Evolutionary conservation across 2,888 invertebrate species (phyloP), one percentile per base, ranked within the genome.

Genomic region (Netelia melanura): DNA sequence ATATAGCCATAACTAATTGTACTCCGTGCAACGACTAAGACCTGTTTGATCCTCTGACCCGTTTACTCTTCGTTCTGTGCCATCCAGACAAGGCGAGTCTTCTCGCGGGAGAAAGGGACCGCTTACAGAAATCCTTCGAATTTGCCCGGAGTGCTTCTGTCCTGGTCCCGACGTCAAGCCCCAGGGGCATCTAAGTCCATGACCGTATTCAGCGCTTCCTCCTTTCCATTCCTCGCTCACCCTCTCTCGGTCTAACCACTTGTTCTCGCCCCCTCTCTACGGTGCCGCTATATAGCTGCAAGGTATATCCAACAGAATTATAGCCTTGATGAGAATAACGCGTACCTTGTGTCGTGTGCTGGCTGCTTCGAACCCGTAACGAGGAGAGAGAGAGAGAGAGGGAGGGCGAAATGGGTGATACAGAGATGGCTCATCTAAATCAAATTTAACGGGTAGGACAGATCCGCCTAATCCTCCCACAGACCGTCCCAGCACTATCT

Each of bases 111-210:
- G 82, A 82, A 80, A 71, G 84, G 84, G 83, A 74, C 78, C 77
- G 78, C 87, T 83, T 75, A 81, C 86, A 80, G 87, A 87, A 88
- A 88, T 88, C 87, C 88, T 87, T 86, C 89, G 90, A 89, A 90
- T 89, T 89, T 88, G 81, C 84, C 84, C 85, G 72, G 85, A 86
- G 81, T 86, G 80, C 21, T 78, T 85, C 79, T 70, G 25, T 54
- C 44, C 68, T 23, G 77, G 81, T 74, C 68, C 77, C 74, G 74
- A 71, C 71, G 82, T 82, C 79, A 76, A 79, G 82, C 82, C 65
- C n/a, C 79, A 30, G 61, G 38, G 38, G 75, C 62, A 68, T 71
- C 67, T 71, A 48, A 79, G 82, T 82, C 75, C 75, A 75, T 70
- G 61, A 56, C 58, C 62, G 56, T 65, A 82, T 85, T 75, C 85